Base-by-base conservation (phyloP, 2,888 invertebrate genomes). In the Amphimallon solstitiale region DNA sequence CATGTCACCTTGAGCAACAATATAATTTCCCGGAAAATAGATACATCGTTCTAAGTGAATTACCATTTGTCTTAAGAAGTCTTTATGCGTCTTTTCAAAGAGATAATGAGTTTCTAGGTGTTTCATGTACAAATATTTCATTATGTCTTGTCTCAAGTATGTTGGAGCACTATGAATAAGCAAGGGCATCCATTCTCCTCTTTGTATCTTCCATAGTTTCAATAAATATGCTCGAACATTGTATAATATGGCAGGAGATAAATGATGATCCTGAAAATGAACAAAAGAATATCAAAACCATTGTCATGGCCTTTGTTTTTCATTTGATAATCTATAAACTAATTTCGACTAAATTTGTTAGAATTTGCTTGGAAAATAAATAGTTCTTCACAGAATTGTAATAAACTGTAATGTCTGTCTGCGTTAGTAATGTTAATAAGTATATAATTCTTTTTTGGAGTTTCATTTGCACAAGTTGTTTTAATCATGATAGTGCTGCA, bases 181-280 rank as follows among this genome's bases (percentile, higher is more conserved):
- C 12, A 63, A 35, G 0, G 69, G 71, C 67, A 84, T 84, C 82
- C 85, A 85, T 77, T 80, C 83, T 1, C 85, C 85, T 73, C 85
- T 84, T 69, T 85, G 85, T 34, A 85, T 78, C 54, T 84, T 83
- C 85, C 85, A 85, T 38, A 86, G 73, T 38, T 85, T 82, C 1
- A 83, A 76, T 0, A 85, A 84, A 46, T 86, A 86, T 56, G 83
- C 85, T 85, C 85, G 85, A 82, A 85, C 84, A 71, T 85, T 85
- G 65, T 80, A 81, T 83, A 85, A 83, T 72, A 72, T 67, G 2
- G 67, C 66, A 19, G 59, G 59, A 1, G 72, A 71, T 21, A 72
- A 46, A 9, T 68, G 52, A 4, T 62, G 67, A 21, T 68, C 65
- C 71, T 71, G 9, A 45, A 34, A 60, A 19, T 12, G 29, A n/a